A percentile compares a stretch with the other conserved stretches of the same genome.
These are phyloP conservation scores for Trichogramma evanescens DNA, from an alignment of 2,888 invertebrate genomes.

Conservation along the genomic window DNA sequence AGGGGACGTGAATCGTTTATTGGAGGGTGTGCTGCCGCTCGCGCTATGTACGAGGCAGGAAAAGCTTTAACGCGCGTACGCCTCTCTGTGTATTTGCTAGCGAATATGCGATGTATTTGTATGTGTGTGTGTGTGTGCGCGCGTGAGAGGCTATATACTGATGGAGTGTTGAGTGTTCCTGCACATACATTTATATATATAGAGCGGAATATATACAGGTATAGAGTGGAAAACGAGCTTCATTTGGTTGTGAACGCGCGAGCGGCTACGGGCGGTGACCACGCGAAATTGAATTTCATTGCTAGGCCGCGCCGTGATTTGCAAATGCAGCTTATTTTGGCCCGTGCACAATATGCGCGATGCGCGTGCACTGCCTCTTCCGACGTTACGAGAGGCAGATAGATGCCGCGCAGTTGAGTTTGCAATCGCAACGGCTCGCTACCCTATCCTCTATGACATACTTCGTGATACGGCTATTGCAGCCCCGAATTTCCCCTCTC, in stretches of 20 bases:
- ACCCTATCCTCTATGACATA: too few species aligned
- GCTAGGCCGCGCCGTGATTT: conserved; percentile 8
- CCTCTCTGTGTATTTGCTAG: not conserved
- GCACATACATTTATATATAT: too few species aligned
- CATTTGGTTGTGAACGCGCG: conserved; percentile 8
- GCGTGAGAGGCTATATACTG: not conserved
- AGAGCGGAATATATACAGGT: conserved; percentile 16
- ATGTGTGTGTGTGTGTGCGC: too few species aligned
- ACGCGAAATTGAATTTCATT: conserved; percentile 17
- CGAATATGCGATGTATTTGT: not conserved
- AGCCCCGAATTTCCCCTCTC: too few species aligned
- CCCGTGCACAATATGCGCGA: too few species aligned
- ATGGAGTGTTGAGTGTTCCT: too few species aligned
- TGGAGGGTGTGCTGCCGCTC: not conserved
- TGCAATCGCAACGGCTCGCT: too few species aligned
- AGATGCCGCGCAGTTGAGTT: too few species aligned
- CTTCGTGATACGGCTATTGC: too few species aligned
- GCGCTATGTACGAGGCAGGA: not conserved
- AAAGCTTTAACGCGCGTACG: not conserved
- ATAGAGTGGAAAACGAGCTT: conserved; percentile 20
- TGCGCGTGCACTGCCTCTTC: too few species aligned
- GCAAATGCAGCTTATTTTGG: conserved; percentile 3
- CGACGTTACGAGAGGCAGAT: too few species aligned
- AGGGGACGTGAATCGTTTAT: conserved; percentile 18
- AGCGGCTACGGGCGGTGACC: too few species aligned